Conservation (phyloP, 2,113 vertebrate genomes). For the Scytalopus superciliaris region DNA sequence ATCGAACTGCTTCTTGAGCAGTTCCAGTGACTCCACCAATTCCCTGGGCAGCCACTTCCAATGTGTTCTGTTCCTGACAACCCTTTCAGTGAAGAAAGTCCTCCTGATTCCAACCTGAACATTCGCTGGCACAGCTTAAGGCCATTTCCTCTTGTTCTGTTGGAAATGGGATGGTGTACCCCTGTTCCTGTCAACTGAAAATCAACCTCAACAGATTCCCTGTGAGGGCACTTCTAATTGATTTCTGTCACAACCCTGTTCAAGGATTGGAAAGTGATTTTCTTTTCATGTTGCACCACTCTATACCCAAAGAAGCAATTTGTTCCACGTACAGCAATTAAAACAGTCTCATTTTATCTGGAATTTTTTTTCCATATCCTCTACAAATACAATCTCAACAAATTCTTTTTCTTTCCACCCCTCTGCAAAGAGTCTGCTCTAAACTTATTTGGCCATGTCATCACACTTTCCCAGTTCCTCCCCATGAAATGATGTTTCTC, state of each 20-base stretch:
- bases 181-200: not conserved
- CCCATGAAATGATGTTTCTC: not conserved
- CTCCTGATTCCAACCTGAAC: not conserved
- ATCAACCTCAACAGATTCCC: not conserved
- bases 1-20: not conserved
- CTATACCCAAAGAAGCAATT: not conserved
- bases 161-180: not conserved
- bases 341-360: not conserved
- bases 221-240: not conserved
- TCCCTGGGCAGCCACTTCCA: not conserved
- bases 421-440: not conserved
- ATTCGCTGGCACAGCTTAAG: not conserved
- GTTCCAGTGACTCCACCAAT: not conserved
- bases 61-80: not conserved
- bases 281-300: not conserved
- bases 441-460: rapidly evolving
- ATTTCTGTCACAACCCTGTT: not conserved
- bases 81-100: not conserved
- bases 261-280: not conserved
- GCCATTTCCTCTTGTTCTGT: not conserved
- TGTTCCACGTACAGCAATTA: not conserved
- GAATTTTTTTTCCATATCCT: not conserved
- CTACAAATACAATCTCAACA: not conserved
- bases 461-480: not conserved
- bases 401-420: not conserved